These are phyloP conservation scores for Elmis aenea DNA, from an alignment of 2,888 invertebrate species.

Conservation along the genomic window DNA sequence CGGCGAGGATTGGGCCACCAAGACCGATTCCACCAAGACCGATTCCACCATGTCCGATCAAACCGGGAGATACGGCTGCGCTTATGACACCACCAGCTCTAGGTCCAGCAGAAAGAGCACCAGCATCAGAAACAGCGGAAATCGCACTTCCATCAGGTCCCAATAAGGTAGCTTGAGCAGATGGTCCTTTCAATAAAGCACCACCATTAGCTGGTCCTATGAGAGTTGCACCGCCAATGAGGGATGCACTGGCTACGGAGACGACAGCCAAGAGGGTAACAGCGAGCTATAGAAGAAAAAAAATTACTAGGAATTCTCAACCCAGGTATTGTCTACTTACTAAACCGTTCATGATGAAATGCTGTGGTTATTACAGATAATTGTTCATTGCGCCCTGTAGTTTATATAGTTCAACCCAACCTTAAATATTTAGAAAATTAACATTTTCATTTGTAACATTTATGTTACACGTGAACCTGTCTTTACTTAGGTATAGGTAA, in stretches of 20 bases:
- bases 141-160: slow-evolving; percentile 42
- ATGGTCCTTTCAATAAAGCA: slow-evolving; percentile 23
- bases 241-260: slow-evolving; percentile 9
- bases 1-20: slow-evolving; percentile 11
- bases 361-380: too few species aligned
- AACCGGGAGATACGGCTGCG: slow-evolving; percentile 25
- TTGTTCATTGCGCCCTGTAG: too few species aligned
- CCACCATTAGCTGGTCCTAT: slow-evolving; percentile 23
- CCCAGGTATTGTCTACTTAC: too few species aligned
- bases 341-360: too few species aligned
- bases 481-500: too few species aligned
- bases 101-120: slow-evolving; percentile 24
- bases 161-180: slow-evolving; percentile 18
- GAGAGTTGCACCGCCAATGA: slow-evolving; percentile 19
- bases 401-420: too few species aligned
- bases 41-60: slow-evolving; percentile 16
- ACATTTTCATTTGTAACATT: too few species aligned
- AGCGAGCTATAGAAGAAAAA: slow-evolving; percentile 6
- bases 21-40: too few species aligned
- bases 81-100: slow-evolving; percentile 25
- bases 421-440: too few species aligned
- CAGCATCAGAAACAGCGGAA: slow-evolving; percentile 42
- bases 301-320: too few species aligned
- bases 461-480: too few species aligned
- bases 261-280: slow-evolving; percentile 9